These are phyloP conservation scores for Erynnis tages DNA, from an alignment of 2,888 invertebrate species.

Conservation along the genomic window DNA sequence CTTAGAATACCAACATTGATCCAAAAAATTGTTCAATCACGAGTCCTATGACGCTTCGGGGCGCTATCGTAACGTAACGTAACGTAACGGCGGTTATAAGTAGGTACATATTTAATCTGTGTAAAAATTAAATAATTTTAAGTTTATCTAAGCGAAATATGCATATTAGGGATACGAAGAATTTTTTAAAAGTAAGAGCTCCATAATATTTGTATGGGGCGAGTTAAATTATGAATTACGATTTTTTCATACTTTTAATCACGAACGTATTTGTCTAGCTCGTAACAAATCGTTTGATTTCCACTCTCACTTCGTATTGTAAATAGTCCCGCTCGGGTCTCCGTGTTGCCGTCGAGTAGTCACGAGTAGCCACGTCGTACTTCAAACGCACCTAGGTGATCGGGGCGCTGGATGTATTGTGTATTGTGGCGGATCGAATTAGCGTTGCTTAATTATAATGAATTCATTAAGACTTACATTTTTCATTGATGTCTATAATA, in stretches of 20 bases:
- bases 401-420: conserved; percentile 9
- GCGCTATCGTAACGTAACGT: conserved; percentile 16
- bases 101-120: conserved; percentile 26
- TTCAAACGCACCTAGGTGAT: not conserved
- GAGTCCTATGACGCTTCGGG: conserved; percentile 4
- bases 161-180: conserved; percentile 12
- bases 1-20: not conserved
- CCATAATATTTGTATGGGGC: not conserved
- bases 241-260: conserved; percentile 17
- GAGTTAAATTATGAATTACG: conserved; percentile 5
- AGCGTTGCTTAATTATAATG: conserved; percentile 22
- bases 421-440: not conserved
- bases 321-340: conserved; percentile 35
- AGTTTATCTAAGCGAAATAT: conserved; percentile 21
- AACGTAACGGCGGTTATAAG: conserved; percentile 12
- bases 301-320: conserved; percentile 28
- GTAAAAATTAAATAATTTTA: conserved; percentile 17
- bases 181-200: conserved; percentile 5
- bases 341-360: conserved; percentile 25
- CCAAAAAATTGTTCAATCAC: conserved; percentile 1
- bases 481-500: conserved; percentile 19
- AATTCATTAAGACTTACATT: conserved; percentile 29
- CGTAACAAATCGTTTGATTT: conserved; percentile 5
- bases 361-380: conserved; percentile 32
- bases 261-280: conserved; percentile 18